These are phyloP conservation scores for Prorops nasuta DNA, from an alignment of 1,140 invertebrate species.

Conservation along the genomic window DNA sequence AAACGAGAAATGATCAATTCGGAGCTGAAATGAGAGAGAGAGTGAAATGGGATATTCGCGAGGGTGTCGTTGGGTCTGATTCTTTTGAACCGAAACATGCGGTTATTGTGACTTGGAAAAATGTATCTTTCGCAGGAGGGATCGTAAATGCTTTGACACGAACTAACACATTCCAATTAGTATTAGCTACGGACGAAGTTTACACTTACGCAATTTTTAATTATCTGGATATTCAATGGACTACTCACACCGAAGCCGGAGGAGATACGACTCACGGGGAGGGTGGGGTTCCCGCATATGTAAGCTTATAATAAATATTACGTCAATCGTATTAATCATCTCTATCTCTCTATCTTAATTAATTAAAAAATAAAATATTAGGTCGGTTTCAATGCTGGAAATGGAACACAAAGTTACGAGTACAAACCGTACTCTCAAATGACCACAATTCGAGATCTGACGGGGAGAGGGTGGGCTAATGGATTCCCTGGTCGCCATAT, in stretches of 20 bases:
- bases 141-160: conserved; percentile 76
- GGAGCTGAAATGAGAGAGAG: conserved; percentile 85
- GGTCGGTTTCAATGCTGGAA: conserved; percentile 95
- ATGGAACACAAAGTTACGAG: conserved; percentile 86
- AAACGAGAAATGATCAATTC: conserved; percentile 74
- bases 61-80: conserved; percentile 87
- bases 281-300: conserved; percentile 83
- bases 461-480: conserved; percentile 82
- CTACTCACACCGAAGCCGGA: conserved; percentile 85
- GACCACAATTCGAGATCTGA: conserved; percentile 78
- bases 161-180: conserved; percentile 94
- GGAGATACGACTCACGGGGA: conserved; percentile 84
- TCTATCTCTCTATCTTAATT: conserved; percentile 6
- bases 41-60: conserved; percentile 83
- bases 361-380: conserved; percentile 41
- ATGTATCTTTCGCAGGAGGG: conserved; percentile 88
- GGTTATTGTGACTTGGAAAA: conserved; percentile 93
- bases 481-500: conserved; percentile 86
- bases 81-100: conserved; percentile 88
- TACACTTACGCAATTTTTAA: conserved; percentile 94
- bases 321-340: too few species aligned
- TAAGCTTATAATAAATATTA: conserved; percentile 54
- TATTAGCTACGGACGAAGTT: conserved; percentile 90
- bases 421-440: conserved; percentile 89
- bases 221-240: conserved; percentile 88